phyloP scores from a whole-genome alignment of 2,797 vertebrate genomes.

The Pagetopsis macropterus region DNA sequence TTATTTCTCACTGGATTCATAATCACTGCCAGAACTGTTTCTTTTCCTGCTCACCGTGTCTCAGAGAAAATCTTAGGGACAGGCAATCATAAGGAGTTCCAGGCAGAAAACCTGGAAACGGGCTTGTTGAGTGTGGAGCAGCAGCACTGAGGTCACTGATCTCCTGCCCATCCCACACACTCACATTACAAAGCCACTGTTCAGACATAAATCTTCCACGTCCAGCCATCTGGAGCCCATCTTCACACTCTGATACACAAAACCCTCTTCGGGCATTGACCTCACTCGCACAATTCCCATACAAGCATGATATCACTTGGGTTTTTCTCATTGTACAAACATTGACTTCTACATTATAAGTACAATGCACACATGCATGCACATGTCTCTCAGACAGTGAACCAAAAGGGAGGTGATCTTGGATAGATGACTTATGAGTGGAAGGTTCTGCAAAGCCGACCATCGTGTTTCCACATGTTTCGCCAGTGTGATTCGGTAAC shows the following conservation, averaged over 20 bases:
- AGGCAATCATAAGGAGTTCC: conserved; percentile 46
- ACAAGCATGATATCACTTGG: conserved; percentile 61
- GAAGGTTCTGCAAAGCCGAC: conserved; percentile 36
- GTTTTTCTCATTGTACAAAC: conserved; percentile 50
- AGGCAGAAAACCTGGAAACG: conserved; percentile 29
- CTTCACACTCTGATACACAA: conserved; percentile 65
- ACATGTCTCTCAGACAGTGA: background rate
- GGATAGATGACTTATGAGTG: conserved; percentile 34
- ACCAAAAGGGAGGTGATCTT: conserved; percentile 1
- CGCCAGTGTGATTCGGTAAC: background rate
- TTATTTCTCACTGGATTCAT: conserved; percentile 44
- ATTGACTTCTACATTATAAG: conserved; percentile 2
- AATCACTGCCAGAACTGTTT: conserved; percentile 55
- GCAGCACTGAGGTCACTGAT: conserved; percentile 46
- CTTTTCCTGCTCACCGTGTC: conserved; percentile 24
- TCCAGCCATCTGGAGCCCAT: conserved; percentile 81
- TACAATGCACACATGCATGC: conserved; percentile 13
- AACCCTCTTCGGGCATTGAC: conserved; percentile 61
- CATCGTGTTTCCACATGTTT: conserved; percentile 25
- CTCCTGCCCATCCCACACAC: conserved; percentile 56
- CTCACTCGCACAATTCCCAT: conserved; percentile 51
- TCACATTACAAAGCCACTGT: conserved; percentile 75
- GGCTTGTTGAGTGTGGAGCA: conserved; percentile 24
- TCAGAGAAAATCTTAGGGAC: conserved; percentile 25
- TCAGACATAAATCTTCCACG: conserved; percentile 69